Evolutionary conservation across 2,888 invertebrate genomes (phyloP).

Genomic region (Spodoptera exigua): DNA sequence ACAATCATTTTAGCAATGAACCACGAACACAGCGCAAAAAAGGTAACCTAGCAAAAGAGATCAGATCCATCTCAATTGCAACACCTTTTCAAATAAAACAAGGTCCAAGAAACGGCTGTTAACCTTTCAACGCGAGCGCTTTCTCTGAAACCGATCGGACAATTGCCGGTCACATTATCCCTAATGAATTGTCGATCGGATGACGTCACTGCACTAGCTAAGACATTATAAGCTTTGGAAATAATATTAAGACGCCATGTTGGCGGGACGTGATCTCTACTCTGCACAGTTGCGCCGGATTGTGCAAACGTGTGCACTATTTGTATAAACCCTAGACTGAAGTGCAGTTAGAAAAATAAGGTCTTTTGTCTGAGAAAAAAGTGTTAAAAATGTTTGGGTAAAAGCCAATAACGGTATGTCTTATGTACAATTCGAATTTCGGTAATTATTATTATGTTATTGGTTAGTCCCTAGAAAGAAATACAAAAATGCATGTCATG

Average conservation of each 20-base stretch:
- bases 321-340: conserved; percentile 29
- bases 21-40: no score
- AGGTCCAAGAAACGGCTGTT: conserved; percentile 1
- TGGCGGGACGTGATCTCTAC: conserved; percentile 53
- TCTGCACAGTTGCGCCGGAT: conserved; percentile 53
- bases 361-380: neutral
- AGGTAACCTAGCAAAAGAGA: no score
- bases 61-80: neutral
- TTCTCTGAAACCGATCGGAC: conserved; percentile 23
- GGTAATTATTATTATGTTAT: no score
- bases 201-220: conserved; percentile 31
- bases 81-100: neutral
- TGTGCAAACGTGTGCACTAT: conserved; percentile 59
- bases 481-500: no score
- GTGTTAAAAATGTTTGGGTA: no score
- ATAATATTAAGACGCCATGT: conserved; percentile 50
- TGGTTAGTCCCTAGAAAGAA: no score
- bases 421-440: no score
- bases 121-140: conserved; percentile 1
- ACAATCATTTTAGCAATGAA: no score
- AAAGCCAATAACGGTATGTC: no score
- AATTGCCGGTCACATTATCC: conserved; percentile 30
- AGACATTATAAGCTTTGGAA: conserved; percentile 60
- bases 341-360: conserved; percentile 14
- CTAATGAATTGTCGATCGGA: conserved; percentile 40